phyloP scores from a whole-genome alignment of 2,888 invertebrate genomes.

The Agrochola lychnidis region DNA sequence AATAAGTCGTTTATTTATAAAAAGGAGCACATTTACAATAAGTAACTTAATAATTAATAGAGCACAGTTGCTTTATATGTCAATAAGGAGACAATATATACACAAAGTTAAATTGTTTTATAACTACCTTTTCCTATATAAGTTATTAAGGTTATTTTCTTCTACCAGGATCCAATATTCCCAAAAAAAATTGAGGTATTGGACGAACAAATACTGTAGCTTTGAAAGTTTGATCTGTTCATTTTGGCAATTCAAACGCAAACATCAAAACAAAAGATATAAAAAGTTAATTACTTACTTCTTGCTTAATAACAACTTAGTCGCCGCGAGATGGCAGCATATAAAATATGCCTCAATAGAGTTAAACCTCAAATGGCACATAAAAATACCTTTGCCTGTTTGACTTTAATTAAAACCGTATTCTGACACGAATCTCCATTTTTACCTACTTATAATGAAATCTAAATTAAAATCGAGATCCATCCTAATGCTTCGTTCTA shows the following conservation, averaged over 20 bases:
- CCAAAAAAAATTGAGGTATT: conserved; percentile 10
- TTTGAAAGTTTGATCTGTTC: background rate
- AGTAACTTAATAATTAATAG: no score
- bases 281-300: conserved; percentile 6
- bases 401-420: no score
- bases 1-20: no score
- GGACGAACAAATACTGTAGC: background rate
- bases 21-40: no score
- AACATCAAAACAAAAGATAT: background rate
- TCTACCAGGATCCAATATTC: background rate
- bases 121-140: background rate
- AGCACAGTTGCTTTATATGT: no score
- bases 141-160: background rate
- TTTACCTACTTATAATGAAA: background rate
- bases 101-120: conserved; percentile 13
- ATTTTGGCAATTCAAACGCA: background rate
- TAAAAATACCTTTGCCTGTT: conserved; percentile 36
- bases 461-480: background rate
- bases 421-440: no score
- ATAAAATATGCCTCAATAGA: conserved; percentile 24
- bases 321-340: background rate
- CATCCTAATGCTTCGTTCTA: background rate
- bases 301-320: background rate
- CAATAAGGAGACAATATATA: background rate
- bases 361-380: conserved; percentile 34